Conservation (phyloP, 2,113 vertebrate genomes). For the Rousettus leschenaultii region DNA sequence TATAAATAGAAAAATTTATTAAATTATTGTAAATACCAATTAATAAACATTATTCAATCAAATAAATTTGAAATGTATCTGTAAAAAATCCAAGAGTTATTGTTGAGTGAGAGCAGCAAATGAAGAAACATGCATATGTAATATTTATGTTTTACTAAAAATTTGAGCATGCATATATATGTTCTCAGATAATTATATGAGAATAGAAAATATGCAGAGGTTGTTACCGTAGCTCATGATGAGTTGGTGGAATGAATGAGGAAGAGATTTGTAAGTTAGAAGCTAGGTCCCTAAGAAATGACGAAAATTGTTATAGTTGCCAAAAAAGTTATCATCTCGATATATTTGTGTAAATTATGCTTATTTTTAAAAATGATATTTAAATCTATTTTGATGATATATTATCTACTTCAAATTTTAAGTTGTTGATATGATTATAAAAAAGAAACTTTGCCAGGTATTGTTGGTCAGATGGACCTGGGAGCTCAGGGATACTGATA, state of each 20-base stretch:
- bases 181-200: neutral
- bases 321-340: neutral
- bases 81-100: neutral
- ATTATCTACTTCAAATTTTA: neutral
- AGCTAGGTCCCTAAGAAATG: neutral
- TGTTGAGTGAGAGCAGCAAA: neutral
- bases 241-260: neutral
- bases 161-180: neutral
- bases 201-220: neutral
- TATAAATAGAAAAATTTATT: neutral
- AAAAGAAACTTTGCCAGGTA: neutral
- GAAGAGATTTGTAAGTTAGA: neutral
- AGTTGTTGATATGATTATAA: neutral
- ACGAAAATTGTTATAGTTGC: neutral
- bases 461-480: neutral
- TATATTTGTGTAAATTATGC: neutral
- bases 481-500: fast-evolving
- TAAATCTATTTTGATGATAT: neutral
- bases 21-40: neutral
- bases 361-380: neutral
- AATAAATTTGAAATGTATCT: neutral
- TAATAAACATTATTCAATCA: neutral
- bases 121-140: neutral
- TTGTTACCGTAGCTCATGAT: neutral
- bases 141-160: neutral